phyloP scores from a whole-genome alignment of 2,797 vertebrate genomes.

The Dendrocincla fuliginosa region DNA sequence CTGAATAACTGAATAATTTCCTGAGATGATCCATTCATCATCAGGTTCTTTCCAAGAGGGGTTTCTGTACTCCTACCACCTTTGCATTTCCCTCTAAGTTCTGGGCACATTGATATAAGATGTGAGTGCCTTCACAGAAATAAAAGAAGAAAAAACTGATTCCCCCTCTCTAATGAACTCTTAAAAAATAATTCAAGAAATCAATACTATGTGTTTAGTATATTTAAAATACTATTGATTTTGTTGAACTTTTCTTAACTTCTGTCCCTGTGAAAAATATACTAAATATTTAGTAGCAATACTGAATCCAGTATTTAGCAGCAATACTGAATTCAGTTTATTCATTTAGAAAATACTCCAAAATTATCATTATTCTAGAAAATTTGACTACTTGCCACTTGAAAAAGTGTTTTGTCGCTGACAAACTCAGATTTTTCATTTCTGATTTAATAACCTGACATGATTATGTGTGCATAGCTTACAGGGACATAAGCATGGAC shows the following conservation, averaged over 20 bases:
- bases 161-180: neutral
- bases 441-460: neutral
- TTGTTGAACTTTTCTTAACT: neutral
- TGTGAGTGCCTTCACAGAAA: neutral
- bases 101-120: neutral
- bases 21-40: neutral
- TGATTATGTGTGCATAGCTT: fast-evolving
- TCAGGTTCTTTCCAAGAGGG: neutral
- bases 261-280: neutral
- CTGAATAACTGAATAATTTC: neutral
- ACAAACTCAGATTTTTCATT: neutral
- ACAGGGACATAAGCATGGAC: fast-evolving
- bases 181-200: neutral
- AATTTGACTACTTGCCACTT: neutral
- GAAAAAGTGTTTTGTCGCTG: neutral
- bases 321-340: neutral
- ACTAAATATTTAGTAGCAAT: neutral
- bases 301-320: neutral
- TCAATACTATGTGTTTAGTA: neutral
- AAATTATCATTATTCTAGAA: neutral
- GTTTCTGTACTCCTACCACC: neutral
- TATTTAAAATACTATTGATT: neutral
- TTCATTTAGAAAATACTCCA: neutral
- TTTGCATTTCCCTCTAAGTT: neutral
- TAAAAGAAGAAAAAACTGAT: neutral